phyloP scores from a whole-genome alignment of 2,888 invertebrate genomes.

The Choreutis nemorana region DNA sequence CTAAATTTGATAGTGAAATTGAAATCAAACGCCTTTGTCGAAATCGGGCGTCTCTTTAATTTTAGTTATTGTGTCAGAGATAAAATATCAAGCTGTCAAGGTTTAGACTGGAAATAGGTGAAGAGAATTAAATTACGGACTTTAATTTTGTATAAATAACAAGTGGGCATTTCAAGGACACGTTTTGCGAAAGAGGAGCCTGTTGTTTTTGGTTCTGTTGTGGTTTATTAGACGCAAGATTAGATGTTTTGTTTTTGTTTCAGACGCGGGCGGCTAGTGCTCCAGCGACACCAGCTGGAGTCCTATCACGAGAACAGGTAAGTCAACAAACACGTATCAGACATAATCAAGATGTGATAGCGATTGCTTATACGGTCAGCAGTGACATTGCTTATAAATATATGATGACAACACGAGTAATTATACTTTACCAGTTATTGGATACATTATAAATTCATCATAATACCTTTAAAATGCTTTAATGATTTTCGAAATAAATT shows the following conservation, averaged over 20 bases:
- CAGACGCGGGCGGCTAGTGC: conserved; percentile 61
- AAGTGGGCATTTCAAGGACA: conserved; percentile 17
- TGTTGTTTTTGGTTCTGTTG: conserved; percentile 11
- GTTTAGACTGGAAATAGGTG: conserved; percentile 17
- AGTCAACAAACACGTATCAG: too few species aligned
- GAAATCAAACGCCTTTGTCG: conserved; percentile 19
- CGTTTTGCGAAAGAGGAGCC: conserved; percentile 17
- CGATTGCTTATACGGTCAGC: too few species aligned
- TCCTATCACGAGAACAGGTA: conserved; percentile 45
- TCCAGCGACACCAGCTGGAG: conserved; percentile 47
- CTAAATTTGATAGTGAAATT: too few species aligned
- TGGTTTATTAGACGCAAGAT: conserved; percentile 14
- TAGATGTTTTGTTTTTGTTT: too few species aligned
- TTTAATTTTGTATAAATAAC: conserved; percentile 46
- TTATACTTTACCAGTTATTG: too few species aligned
- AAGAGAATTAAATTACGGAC: conserved; percentile 39
- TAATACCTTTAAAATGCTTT: too few species aligned
- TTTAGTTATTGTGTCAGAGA: too few species aligned
- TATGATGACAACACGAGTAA: too few species aligned
- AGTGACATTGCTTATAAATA: too few species aligned
- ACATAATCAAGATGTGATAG: too few species aligned
- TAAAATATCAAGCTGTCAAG: conserved; percentile 21
- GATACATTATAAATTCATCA: too few species aligned
- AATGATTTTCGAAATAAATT: too few species aligned
- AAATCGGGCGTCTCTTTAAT: conserved; percentile 16